These are phyloP conservation scores for Drosophila sturtevanti DNA, from an alignment of 1,140 invertebrate genomes.

Conservation along the genomic window DNA sequence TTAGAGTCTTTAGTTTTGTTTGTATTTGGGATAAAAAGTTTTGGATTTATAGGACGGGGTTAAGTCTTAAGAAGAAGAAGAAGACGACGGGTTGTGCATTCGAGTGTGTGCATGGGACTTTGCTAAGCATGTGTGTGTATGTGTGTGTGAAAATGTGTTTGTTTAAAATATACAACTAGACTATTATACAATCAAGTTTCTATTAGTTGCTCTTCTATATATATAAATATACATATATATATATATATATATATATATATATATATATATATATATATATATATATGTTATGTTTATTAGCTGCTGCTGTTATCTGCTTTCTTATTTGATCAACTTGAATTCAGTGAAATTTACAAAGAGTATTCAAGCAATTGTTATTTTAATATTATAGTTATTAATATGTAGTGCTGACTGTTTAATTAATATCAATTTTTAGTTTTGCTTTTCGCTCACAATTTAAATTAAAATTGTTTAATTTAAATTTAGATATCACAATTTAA, in stretches of 20 bases:
- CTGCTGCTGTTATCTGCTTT: conserved; percentile 1
- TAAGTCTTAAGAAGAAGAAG: conserved; percentile 2
- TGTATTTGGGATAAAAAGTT: neutral
- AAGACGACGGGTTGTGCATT: conserved; percentile 14
- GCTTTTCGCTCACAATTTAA: conserved; percentile 23
- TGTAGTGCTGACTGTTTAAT: conserved; percentile 23
- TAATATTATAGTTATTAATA: conserved; percentile 13
- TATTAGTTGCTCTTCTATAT: neutral
- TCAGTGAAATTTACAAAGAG: conserved; percentile 1
- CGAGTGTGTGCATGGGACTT: conserved; percentile 37
- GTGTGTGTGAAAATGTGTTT: conserved; percentile 19
- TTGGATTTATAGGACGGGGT: conserved; percentile 2
- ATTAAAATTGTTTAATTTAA: conserved; percentile 49
- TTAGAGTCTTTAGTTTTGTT: neutral
- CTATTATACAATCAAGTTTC: neutral
- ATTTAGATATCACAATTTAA: conserved; percentile 82
- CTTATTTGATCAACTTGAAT: neutral
- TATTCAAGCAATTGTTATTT: conserved; percentile 6
- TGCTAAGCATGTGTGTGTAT: conserved; percentile 13
- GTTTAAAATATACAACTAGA: neutral
- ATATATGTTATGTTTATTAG: too few species aligned
- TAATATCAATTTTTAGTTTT: conserved; percentile 64
- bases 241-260: conserved; percentile 2
- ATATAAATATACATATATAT: neutral
- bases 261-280: conserved; percentile 1